These are phyloP conservation scores for Drosophila macrospina DNA, from an alignment of 2,888 invertebrate genomes.

Conservation along the genomic window DNA sequence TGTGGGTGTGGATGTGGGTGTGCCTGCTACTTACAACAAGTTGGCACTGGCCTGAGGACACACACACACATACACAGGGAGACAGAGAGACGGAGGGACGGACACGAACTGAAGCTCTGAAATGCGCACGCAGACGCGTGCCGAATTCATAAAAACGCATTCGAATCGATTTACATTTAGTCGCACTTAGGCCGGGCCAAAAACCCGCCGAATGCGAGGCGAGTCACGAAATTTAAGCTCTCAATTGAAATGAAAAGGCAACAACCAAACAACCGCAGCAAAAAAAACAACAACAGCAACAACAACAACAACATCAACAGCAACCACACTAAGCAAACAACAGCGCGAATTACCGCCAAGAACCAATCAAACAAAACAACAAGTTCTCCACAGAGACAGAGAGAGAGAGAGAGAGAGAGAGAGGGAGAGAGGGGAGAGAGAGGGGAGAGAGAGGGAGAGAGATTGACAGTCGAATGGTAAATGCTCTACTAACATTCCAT, in stretches of 20 bases:
- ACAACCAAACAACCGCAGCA: constrained; percentile 13
- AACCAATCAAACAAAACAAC: constrained; percentile 19
- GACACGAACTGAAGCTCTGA: constrained; percentile 37
- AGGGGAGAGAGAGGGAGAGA: background rate
- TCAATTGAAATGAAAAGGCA: constrained; percentile 59
- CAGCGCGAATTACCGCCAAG: constrained; percentile 47
- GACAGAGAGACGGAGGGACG: background rate
- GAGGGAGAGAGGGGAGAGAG: background rate
- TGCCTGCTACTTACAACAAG: constrained; percentile 34
- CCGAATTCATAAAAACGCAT: constrained; percentile 82
- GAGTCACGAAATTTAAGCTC: constrained; percentile 69
- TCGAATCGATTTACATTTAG: constrained; percentile 77
- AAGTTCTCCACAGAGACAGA: background rate
- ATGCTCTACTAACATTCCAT: constrained; percentile 31
- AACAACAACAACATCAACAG: background rate
- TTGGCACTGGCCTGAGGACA: constrained; percentile 28
- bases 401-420: background rate
- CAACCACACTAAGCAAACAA: constrained; percentile 37
- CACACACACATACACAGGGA: background rate
- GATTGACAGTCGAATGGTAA: constrained; percentile 6
- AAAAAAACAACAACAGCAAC: background rate
- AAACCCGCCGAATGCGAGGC: constrained; percentile 44
- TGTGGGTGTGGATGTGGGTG: constrained; percentile 23
- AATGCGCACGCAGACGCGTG: constrained; percentile 83
- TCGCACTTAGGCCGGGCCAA: constrained; percentile 54